phyloP scores from a whole-genome alignment of 1,140 invertebrate species.

The Pseudachorutes palmiensis region DNA sequence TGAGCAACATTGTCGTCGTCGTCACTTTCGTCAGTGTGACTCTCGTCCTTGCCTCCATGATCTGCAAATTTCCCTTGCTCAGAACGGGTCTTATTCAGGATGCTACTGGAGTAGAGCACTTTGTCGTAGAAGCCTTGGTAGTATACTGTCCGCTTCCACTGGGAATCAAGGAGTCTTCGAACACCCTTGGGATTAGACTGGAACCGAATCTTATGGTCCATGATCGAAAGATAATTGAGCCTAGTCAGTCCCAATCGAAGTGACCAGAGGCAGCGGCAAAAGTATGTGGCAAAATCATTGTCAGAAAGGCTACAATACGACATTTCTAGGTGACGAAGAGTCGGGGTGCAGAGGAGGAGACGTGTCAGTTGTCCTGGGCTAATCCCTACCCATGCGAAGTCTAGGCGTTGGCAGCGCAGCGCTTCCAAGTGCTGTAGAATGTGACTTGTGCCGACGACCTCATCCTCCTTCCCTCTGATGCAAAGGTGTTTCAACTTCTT shows the following conservation, averaged over 20 bases:
- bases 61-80: neutral
- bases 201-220: constrained; percentile 13
- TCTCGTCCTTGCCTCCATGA: neutral
- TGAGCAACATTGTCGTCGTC: no score
- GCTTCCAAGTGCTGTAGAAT: neutral
- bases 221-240: neutral
- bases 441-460: neutral
- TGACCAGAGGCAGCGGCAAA: neutral
- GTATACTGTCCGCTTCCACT: neutral
- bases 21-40: neutral
- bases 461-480: neutral
- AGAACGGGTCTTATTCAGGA: neutral
- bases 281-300: neutral
- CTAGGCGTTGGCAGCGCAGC: neutral
- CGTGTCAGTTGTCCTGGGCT: neutral
- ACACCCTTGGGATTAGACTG: neutral
- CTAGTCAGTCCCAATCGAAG: neutral
- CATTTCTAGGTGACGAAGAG: neutral
- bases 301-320: constrained; percentile 5
- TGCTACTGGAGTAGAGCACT: neutral
- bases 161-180: neutral
- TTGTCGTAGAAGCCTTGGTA: neutral
- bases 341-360: neutral
- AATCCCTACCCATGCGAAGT: neutral
- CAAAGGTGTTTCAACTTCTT: neutral